Base-by-base conservation (phyloP, 2,888 invertebrate species). In the Zeuzera pyrina region DNA sequence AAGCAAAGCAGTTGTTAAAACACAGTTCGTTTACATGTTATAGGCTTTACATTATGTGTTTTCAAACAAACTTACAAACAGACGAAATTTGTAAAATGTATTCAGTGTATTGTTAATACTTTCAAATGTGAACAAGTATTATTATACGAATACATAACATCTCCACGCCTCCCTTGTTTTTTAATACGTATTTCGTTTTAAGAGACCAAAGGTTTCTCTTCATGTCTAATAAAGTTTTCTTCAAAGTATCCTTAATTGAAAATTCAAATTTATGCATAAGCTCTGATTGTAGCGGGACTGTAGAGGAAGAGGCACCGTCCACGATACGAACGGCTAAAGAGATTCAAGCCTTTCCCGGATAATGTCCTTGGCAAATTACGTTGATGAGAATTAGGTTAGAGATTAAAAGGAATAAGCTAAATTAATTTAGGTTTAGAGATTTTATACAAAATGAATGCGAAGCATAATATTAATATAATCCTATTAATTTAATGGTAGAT, bases 181-280 rank as follows among this genome's bases (percentile, higher is more conserved):
- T 39, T 65, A 60, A 65, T 65, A 67, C 65, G 70, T 73, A 69
- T 76, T 76, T 72, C 67, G 73, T 73, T 64, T 69, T 57, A 50
- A 60, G 58, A 76, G 68, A 77, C 77, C 79, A 79, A 79, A 81
- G 81, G 77, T 77, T 78, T 73, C 78, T 66, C 72, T 77, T 81
- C 71, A 76, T 71, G 65, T 77, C 74, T 79, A 76, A 81, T 79
- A 81, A 78, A 79, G 76, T 81, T 78, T 78, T 71, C 78, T 77
- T 73, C 72, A 78, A 76, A 79, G 76, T 78, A 70, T 72, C 61
- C 72, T 70, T 79, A 79, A 79, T 83, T 81, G 81, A 78, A 83
- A 81, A 83, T 83, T 81, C 72, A 81, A 83, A 83, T 83, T 81
- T 81, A 83, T 83, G 81, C 81, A 83, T 81, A 79, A 81, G 78